phyloP scores from a whole-genome alignment of 2,797 vertebrate genomes.

The Acipenser oxyrinchus region DNA sequence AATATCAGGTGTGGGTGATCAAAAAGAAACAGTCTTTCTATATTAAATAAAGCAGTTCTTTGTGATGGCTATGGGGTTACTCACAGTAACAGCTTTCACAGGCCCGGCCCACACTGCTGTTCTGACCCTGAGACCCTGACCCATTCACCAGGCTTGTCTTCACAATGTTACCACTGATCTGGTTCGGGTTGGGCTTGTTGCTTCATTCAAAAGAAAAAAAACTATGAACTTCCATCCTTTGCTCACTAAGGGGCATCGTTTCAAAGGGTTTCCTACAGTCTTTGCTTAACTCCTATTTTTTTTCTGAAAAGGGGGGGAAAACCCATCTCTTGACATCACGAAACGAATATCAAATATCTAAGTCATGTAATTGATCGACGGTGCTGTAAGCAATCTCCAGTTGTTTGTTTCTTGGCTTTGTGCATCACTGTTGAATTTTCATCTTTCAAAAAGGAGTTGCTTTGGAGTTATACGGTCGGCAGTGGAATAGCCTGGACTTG shows the following conservation, averaged over 20 bases:
- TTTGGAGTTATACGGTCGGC: too few relatives aligned
- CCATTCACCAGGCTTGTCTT: conserved; percentile 18
- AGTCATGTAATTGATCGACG: background rate
- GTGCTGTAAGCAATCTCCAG: too few relatives aligned
- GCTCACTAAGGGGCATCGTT: background rate
- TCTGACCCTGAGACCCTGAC: conserved; percentile 12
- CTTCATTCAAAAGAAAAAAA: conserved; percentile 1
- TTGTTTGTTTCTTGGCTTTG: too few relatives aligned
- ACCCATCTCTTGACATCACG: background rate
- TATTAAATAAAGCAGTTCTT: too few relatives aligned
- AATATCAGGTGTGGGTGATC: background rate
- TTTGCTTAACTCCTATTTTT: background rate
- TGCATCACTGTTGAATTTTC: too few relatives aligned
- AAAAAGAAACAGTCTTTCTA: too few relatives aligned
- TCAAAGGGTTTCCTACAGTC: background rate
- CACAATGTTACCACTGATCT: conserved; percentile 16
- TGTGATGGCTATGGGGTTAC: background rate
- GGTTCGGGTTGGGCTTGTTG: conserved; percentile 24
- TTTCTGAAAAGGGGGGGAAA: background rate
- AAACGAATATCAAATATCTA: background rate
- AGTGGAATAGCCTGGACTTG: too few relatives aligned
- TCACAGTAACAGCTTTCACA: conserved; percentile 24
- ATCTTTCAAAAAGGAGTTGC: too few relatives aligned
- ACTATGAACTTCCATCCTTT: background rate
- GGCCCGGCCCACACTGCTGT: conserved; percentile 8